Percentiles rank a stretch among this genome's conserved stretches.
phyloP scores from a whole-genome alignment of 2,888 invertebrate genomes.

The Cryptocephalus moraei region DNA sequence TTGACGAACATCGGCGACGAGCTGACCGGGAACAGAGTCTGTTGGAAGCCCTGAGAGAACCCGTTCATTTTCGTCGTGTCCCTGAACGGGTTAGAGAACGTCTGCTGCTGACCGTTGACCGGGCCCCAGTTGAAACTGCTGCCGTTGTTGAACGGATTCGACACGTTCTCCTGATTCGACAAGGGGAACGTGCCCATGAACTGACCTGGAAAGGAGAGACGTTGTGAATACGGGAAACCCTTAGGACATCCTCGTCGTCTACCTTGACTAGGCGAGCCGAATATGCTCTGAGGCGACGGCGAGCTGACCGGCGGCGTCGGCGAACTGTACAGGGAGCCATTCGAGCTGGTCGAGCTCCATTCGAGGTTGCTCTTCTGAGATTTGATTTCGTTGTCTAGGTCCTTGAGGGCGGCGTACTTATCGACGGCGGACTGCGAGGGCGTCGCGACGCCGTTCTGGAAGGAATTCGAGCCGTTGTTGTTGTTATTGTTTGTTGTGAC shows the following conservation, averaged over 20 bases:
- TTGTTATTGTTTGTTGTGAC: conserved; percentile 5
- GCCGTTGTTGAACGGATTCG: conserved; percentile 22
- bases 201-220: conserved; percentile 28
- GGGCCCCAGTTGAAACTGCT: conserved; percentile 9
- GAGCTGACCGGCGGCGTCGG: conserved; percentile 36
- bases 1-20: conserved; percentile 12
- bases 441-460: conserved; percentile 2
- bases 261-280: conserved; percentile 39
- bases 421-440: conserved; percentile 53
- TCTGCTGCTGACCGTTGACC: conserved; percentile 17
- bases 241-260: no score
- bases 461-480: conserved; percentile 7
- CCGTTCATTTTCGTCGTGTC: conserved; percentile 23
- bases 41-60: conserved; percentile 25
- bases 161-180: conserved; percentile 20
- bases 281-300: conserved; percentile 34
- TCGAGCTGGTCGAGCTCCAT: conserved; percentile 32
- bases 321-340: conserved; percentile 35
- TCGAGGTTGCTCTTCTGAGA: conserved; percentile 35
- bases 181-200: conserved; percentile 29
- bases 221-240: no score
- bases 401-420: conserved; percentile 91
- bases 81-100: conserved; percentile 30
- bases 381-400: conserved; percentile 71
- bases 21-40: conserved; percentile 21